Evolutionary conservation across 2,113 vertebrate genomes (phyloP).

Genomic region (Equus quagga): DNA sequence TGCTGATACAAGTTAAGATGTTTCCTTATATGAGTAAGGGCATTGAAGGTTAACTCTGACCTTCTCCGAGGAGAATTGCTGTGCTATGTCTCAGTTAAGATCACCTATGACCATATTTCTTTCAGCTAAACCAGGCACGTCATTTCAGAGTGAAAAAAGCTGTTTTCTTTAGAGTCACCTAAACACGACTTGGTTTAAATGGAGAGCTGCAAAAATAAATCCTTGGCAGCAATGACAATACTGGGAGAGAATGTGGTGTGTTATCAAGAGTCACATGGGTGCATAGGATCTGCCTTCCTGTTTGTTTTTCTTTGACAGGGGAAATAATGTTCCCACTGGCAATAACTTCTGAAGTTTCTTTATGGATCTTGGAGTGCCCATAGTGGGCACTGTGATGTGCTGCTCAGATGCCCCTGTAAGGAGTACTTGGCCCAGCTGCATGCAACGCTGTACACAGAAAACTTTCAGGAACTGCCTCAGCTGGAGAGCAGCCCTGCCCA

Average conservation of each 20-base stretch:
- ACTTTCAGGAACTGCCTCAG: background rate
- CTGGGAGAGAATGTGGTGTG: background rate
- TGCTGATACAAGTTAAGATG: conserved; percentile 72
- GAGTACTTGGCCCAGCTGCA: background rate
- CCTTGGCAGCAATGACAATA: background rate
- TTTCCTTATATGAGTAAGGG: conserved; percentile 58
- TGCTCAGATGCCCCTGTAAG: background rate
- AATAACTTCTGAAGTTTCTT: background rate
- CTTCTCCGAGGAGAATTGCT: conserved; percentile 69
- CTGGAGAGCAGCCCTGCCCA: background rate
- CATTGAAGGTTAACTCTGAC: conserved; percentile 65
- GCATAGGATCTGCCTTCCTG: background rate
- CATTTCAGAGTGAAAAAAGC: conserved; percentile 62
- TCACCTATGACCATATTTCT: conserved; percentile 65
- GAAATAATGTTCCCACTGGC: background rate
- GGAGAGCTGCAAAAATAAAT: conserved; percentile 59
- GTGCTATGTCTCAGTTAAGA: conserved; percentile 57
- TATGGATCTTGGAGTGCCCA: background rate
- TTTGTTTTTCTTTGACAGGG: background rate
- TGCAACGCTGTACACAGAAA: background rate
- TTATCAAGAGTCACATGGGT: background rate
- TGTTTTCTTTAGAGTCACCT: conserved; percentile 53
- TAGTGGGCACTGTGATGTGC: background rate
- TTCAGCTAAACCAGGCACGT: conserved; percentile 58
- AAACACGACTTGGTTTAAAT: conserved; percentile 52